Percentiles rank a stretch among this genome's conserved stretches.
Evolutionary conservation across 2,797 vertebrate genomes (phyloP).

Genomic region (Neosalanx taihuensis): DNA sequence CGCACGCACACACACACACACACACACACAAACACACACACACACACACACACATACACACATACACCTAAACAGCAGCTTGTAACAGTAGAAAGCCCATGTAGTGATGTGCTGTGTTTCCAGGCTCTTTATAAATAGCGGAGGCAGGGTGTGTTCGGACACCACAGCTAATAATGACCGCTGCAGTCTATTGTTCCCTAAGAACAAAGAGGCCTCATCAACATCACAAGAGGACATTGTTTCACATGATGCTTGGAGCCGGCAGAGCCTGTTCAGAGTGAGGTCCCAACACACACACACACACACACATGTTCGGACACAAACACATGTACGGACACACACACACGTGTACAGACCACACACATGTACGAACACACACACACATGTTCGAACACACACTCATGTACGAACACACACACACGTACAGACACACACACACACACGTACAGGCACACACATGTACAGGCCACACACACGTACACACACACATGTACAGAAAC

Average conservation of each 20-base stretch:
- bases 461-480: slow-evolving; percentile 36
- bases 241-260: slow-evolving; percentile 27
- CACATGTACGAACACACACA: slow-evolving; percentile 4
- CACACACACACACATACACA: slow-evolving; percentile 4
- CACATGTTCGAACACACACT: slow-evolving; percentile 37
- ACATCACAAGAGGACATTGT: slow-evolving; percentile 59
- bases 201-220: slow-evolving; percentile 61
- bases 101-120: slow-evolving; percentile 15
- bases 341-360: slow-evolving; percentile 7
- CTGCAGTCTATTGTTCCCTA: slow-evolving; percentile 53
- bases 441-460: background rate
- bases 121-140: slow-evolving; percentile 26
- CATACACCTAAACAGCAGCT: background rate
- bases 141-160: slow-evolving; percentile 5
- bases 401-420: slow-evolving; percentile 37
- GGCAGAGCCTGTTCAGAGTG: slow-evolving; percentile 27
- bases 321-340: slow-evolving; percentile 30
- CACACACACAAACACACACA: background rate
- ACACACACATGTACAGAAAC: slow-evolving; percentile 48
- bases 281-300: slow-evolving; percentile 42
- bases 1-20: background rate
- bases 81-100: background rate
- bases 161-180: slow-evolving; percentile 38
- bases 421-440: slow-evolving; percentile 41
- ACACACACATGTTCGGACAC: slow-evolving; percentile 42